phyloP scores from a whole-genome alignment of 2,113 vertebrate species.

The Aleadryas rufinucha region DNA sequence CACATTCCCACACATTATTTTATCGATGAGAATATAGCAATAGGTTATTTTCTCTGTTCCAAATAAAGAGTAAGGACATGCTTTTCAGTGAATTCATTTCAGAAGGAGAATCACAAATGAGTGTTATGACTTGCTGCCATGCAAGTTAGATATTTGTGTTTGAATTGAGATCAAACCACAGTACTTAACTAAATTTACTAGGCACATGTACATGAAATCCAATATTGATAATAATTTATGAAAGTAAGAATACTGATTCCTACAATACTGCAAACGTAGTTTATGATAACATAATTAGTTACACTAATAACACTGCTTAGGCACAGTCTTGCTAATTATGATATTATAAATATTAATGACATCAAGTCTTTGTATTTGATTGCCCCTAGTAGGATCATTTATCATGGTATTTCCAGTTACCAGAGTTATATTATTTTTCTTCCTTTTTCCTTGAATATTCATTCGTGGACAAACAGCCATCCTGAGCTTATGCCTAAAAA shows the following conservation, averaged over 20 bases:
- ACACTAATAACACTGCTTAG: slow-evolving; percentile 69
- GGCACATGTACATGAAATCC: slow-evolving; percentile 39
- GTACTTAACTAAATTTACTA: slow-evolving; percentile 45
- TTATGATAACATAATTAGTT: slow-evolving; percentile 73
- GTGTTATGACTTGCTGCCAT: background rate
- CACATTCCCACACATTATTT: background rate
- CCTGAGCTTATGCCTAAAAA: background rate
- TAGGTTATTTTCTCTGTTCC: background rate
- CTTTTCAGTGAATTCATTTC: background rate
- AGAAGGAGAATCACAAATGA: background rate
- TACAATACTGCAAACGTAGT: slow-evolving; percentile 60
- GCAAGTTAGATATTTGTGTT: background rate
- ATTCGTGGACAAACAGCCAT: background rate
- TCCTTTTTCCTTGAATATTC: slow-evolving; percentile 12
- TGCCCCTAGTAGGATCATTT: slow-evolving; percentile 61
- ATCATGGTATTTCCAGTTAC: slow-evolving; percentile 54
- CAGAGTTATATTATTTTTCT: background rate
- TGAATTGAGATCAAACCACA: slow-evolving; percentile 23
- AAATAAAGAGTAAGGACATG: background rate
- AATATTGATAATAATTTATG: slow-evolving; percentile 63
- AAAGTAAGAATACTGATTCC: slow-evolving; percentile 48
- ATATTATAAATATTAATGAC: slow-evolving; percentile 75
- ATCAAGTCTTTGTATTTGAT: slow-evolving; percentile 69
- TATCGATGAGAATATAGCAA: background rate
- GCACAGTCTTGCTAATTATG: slow-evolving; percentile 71